These are phyloP conservation scores for Malurus alboscapulatus DNA, from an alignment of 2,113 vertebrate genomes.

Conservation along the genomic window DNA sequence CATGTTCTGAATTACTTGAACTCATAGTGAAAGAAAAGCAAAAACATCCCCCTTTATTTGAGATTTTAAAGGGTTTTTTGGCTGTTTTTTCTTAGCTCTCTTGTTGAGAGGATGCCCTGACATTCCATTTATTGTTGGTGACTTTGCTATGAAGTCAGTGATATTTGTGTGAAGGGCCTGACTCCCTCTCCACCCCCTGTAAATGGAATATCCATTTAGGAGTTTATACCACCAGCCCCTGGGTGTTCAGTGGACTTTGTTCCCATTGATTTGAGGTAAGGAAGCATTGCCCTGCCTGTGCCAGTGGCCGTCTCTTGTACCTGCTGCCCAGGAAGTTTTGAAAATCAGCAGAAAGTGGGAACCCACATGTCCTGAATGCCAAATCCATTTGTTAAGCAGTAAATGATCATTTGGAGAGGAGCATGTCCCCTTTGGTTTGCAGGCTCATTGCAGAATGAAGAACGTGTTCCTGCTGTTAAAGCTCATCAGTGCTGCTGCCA, in stretches of 20 bases:
- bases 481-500: not conserved
- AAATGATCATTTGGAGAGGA: not conserved
- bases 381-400: not conserved
- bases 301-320: not conserved
- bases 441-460: not conserved
- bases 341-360: not conserved
- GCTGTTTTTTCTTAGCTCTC: not conserved
- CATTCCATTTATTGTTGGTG: not conserved
- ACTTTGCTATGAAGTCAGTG: not conserved
- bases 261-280: not conserved
- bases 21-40: not conserved
- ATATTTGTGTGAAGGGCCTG: not conserved
- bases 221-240: not conserved
- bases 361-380: not conserved
- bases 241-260: not conserved
- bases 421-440: not conserved
- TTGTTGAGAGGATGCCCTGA: not conserved
- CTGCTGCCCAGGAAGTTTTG: not conserved
- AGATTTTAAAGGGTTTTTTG: fast-evolving
- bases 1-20: not conserved
- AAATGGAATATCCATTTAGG: not conserved
- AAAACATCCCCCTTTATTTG: not conserved
- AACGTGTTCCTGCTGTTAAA: not conserved
- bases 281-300: not conserved
- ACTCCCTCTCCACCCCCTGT: not conserved